These are phyloP conservation scores for Prenolepis imparis DNA, from an alignment of 2,888 invertebrate genomes.

Conservation along the genomic window DNA sequence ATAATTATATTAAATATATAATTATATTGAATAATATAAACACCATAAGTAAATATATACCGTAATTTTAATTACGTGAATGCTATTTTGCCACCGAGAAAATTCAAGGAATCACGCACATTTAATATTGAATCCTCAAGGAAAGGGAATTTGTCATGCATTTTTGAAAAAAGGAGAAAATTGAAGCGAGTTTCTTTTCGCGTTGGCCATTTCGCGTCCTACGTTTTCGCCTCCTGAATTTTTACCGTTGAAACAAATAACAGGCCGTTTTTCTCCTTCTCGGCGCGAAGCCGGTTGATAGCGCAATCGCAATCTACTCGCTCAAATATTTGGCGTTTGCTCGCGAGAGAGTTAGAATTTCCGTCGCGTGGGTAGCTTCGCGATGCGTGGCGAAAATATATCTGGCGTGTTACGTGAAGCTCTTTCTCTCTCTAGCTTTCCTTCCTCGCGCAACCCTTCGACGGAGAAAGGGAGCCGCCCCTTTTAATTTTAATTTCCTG, in stretches of 20 bases:
- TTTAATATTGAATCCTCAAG: neutral
- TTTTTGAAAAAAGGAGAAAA: neutral
- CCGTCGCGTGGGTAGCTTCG: slow-evolving; percentile 44
- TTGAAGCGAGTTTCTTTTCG: neutral
- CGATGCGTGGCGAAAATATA: slow-evolving; percentile 53
- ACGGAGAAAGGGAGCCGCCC: slow-evolving; percentile 61
- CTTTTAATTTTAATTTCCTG: slow-evolving; percentile 84
- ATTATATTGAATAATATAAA: no score
- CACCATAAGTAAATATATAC: neutral
- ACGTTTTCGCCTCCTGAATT: slow-evolving; percentile 4
- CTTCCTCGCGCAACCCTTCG: slow-evolving; percentile 69
- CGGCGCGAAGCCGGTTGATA: neutral
- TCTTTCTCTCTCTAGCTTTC: slow-evolving; percentile 52
- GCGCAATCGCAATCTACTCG: slow-evolving; percentile 22
- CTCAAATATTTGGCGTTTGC: slow-evolving; percentile 29
- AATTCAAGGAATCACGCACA: neutral
- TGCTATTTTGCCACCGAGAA: neutral
- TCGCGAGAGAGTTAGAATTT: slow-evolving; percentile 9
- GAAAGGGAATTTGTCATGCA: neutral
- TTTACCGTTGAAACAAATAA: neutral
- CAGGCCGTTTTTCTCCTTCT: neutral
- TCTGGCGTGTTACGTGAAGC: slow-evolving; percentile 37
- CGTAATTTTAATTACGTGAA: neutral
- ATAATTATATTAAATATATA: no score
- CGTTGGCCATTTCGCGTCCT: neutral